Conservation (phyloP, 1,140 invertebrate species). For the Sitophilus oryzae region DNA sequence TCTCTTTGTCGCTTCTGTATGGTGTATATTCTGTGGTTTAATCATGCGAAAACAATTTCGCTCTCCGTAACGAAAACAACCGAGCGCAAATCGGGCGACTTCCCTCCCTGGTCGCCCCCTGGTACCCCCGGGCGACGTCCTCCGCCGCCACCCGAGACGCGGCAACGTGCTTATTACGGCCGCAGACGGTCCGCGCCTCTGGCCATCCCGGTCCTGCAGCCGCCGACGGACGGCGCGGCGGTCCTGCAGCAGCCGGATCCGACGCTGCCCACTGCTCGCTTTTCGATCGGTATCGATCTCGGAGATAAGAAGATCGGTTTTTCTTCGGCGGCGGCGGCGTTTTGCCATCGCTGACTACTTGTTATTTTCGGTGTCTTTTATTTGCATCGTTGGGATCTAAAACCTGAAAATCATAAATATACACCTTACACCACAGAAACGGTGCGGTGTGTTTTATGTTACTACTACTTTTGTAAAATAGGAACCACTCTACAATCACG, state of each 20-base stretch:
- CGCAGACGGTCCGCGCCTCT: slow-evolving; percentile 22
- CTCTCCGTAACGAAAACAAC: slow-evolving; percentile 11
- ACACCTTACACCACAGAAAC: no score
- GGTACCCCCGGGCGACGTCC: slow-evolving; percentile 1
- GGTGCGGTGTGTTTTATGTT: no score
- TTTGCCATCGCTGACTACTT: background rate
- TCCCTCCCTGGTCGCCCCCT: background rate
- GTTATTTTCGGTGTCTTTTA: background rate
- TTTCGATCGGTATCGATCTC: slow-evolving; percentile 28
- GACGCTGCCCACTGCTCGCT: slow-evolving; percentile 13
- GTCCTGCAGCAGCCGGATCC: slow-evolving; percentile 12
- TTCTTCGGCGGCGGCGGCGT: slow-evolving; percentile 9
- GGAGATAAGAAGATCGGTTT: slow-evolving; percentile 15
- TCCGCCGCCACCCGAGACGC: slow-evolving; percentile 8
- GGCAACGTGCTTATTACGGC: slow-evolving; percentile 25
- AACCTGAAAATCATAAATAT: background rate
- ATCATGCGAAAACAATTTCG: slow-evolving; percentile 24
- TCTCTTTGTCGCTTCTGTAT: no score
- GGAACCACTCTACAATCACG: no score
- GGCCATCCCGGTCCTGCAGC: slow-evolving; percentile 22
- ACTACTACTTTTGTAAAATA: no score
- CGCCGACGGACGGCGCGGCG: slow-evolving; percentile 5
- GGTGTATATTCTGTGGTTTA: slow-evolving; percentile 5
- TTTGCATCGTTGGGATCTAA: slow-evolving; percentile 2
- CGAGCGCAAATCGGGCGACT: background rate